Evolutionary conservation across 1,140 invertebrate species (phyloP).

Genomic region (Globodera ellingtonae): DNA sequence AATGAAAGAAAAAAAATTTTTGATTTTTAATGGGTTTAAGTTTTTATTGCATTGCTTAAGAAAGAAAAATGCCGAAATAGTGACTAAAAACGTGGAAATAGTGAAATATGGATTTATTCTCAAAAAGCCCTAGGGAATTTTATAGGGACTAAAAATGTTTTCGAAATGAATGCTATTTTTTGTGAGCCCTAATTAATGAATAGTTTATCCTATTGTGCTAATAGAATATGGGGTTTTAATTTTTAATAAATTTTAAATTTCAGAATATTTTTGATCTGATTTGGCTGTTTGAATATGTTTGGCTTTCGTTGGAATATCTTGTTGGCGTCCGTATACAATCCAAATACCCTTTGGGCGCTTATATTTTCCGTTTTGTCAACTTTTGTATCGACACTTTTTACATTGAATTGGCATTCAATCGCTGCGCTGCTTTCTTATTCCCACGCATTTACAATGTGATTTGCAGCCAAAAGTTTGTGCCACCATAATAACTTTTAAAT

Average conservation of each 20-base stretch:
- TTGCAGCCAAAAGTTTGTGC: slow-evolving; percentile 8
- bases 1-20: too few species aligned
- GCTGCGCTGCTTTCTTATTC: slow-evolving; percentile 11
- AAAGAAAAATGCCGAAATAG: too few species aligned
- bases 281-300: slow-evolving; percentile 25
- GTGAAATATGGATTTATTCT: too few species aligned
- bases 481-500: too few species aligned
- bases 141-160: too few species aligned
- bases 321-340: background rate
- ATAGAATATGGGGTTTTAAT: background rate
- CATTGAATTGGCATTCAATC: slow-evolving; percentile 26
- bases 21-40: too few species aligned
- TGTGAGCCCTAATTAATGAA: too few species aligned
- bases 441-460: slow-evolving; percentile 5
- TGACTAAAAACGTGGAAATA: too few species aligned
- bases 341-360: background rate
- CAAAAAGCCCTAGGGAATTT: too few species aligned
- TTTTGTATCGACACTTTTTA: slow-evolving; percentile 26
- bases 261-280: slow-evolving; percentile 24
- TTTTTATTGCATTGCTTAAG: too few species aligned
- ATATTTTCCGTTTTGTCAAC: slow-evolving; percentile 25
- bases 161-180: too few species aligned
- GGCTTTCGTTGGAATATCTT: slow-evolving; percentile 14
- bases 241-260: background rate
- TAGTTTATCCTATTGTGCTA: too few species aligned